A percentile compares a stretch with the other conserved stretches of the same genome.
Evolutionary conservation across 2,797 vertebrate genomes (phyloP).

Genomic region (Propithecus perrieri): DNA sequence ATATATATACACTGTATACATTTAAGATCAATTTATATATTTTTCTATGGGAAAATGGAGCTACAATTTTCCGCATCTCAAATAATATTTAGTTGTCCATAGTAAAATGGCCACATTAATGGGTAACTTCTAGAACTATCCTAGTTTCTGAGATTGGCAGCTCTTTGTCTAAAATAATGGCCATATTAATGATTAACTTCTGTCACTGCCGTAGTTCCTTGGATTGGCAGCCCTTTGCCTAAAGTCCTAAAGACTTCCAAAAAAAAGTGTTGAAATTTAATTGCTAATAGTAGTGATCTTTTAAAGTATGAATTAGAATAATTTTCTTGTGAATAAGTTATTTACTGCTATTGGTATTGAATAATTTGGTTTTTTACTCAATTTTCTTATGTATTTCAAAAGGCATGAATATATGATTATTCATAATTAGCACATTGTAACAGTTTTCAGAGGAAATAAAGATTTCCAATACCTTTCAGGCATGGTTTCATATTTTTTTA

Average conservation of each 20-base stretch:
- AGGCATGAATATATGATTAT: constrained; percentile 75
- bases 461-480: constrained; percentile 43
- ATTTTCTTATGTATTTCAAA: constrained; percentile 69
- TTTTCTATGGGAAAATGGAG: neutral
- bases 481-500: constrained; percentile 37
- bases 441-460: constrained; percentile 65
- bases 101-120: neutral
- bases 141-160: constrained; percentile 25
- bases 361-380: constrained; percentile 68
- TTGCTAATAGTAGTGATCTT: constrained; percentile 47
- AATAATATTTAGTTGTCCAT: constrained; percentile 8
- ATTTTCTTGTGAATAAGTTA: constrained; percentile 76
- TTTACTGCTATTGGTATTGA: constrained; percentile 55
- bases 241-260: constrained; percentile 29
- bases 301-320: constrained; percentile 40
- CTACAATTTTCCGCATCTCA: constrained; percentile 38
- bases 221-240: neutral
- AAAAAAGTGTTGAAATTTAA: constrained; percentile 15
- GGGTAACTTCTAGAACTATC: constrained; percentile 42
- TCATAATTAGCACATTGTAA: constrained; percentile 64
- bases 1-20: constrained; percentile 48
- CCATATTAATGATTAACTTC: constrained; percentile 35
- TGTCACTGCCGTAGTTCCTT: neutral
- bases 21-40: constrained; percentile 73
- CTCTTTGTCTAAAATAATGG: constrained; percentile 30